phyloP scores from a whole-genome alignment of 2,797 vertebrate species.

The Thamnophis elegans region DNA sequence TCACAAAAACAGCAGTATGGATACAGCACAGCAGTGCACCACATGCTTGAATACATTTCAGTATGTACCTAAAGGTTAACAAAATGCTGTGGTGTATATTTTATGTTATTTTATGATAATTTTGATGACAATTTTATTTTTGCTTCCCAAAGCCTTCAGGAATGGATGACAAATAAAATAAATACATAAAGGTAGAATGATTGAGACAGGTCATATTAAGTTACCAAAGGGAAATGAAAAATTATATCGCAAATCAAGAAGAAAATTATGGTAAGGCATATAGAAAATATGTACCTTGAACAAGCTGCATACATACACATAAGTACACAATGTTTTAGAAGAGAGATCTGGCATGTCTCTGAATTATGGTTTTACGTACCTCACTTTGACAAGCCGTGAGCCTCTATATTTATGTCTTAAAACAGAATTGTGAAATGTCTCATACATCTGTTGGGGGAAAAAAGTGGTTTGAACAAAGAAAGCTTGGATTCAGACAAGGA shows the following conservation, averaged over 20 bases:
- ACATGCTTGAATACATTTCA: conserved; percentile 7
- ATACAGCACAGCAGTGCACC: conserved; percentile 7
- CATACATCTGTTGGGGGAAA: conserved; percentile 73
- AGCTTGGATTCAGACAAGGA: background rate
- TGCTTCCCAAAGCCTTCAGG: background rate
- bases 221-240: background rate
- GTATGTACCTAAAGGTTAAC: too few species aligned
- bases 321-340: background rate
- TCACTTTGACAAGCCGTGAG: conserved; percentile 73
- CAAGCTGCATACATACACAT: background rate
- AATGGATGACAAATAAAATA: background rate
- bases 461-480: conserved; percentile 42
- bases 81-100: too few species aligned
- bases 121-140: background rate
- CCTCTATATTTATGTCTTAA: conserved; percentile 71
- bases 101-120: background rate
- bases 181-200: background rate
- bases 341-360: background rate
- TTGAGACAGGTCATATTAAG: background rate
- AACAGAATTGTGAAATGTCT: conserved; percentile 74
- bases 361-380: conserved; percentile 64
- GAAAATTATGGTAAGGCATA: background rate
- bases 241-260: background rate
- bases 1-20: background rate
- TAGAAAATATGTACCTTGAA: background rate